Evolutionary conservation across 2,113 vertebrate genomes (phyloP).

Genomic region (Heptranchias perlo): DNA sequence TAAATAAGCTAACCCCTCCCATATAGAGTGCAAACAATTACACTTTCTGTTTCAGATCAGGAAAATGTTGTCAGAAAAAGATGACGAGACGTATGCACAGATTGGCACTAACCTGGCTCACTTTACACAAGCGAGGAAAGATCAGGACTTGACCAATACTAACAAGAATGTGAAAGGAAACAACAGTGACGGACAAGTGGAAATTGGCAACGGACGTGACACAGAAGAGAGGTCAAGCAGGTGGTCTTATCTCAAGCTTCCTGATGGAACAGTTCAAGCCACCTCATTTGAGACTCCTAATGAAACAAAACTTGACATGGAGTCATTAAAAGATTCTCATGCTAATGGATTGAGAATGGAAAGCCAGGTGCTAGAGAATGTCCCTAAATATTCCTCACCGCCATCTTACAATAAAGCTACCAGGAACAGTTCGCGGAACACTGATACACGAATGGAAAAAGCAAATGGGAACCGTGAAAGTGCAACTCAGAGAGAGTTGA

Average conservation of each 20-base stretch:
- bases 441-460: not conserved
- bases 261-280: not conserved
- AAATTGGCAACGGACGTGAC: not conserved
- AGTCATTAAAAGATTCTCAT: not conserved
- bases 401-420: not conserved
- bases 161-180: conserved; percentile 5
- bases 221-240: not conserved
- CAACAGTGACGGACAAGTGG: not conserved
- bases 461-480: not conserved
- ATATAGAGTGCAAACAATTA: not conserved
- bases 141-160: not conserved
- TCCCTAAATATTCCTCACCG: conserved; percentile 11
- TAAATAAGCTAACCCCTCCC: not conserved
- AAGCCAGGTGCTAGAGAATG: not conserved
- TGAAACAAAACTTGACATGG: not conserved
- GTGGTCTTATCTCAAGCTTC: not conserved
- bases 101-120: not conserved
- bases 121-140: not conserved
- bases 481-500: not conserved
- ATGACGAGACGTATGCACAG: conserved; percentile 29
- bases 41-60: conserved; percentile 5
- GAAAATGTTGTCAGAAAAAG: conserved; percentile 28
- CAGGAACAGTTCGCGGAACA: not conserved
- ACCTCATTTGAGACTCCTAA: not conserved
- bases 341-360: not conserved